Evolutionary conservation across 2,797 vertebrate genomes (phyloP).

Genomic region (Sebastes diploproa): DNA sequence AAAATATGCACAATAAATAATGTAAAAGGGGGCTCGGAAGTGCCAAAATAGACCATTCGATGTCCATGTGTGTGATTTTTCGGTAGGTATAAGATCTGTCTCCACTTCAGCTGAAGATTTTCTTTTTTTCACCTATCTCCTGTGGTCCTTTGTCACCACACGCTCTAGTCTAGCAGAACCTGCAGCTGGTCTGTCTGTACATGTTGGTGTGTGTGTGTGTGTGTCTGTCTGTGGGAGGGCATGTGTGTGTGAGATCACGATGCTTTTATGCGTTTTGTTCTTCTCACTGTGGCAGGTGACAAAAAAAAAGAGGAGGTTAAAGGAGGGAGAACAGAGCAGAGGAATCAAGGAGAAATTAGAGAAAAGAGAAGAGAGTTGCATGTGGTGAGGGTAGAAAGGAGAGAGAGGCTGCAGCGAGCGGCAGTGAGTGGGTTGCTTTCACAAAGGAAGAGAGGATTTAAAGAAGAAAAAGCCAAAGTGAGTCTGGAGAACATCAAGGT

Average conservation of each 20-base stretch:
- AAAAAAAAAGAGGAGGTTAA: slow-evolving; percentile 14
- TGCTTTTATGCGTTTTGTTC: slow-evolving; percentile 18
- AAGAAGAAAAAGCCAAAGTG: slow-evolving; percentile 22
- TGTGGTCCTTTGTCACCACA: not conserved
- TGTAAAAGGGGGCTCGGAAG: not conserved
- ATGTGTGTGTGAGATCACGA: not conserved
- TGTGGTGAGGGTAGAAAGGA: slow-evolving; percentile 2
- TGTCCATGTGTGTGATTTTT: not conserved
- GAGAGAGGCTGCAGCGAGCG: slow-evolving; percentile 15
- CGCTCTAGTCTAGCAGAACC: not conserved
- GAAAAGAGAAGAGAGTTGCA: slow-evolving; percentile 8
- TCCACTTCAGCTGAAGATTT: not conserved
- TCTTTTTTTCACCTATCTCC: not conserved
- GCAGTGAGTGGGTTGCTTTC: slow-evolving; percentile 38
- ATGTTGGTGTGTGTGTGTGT: not conserved
- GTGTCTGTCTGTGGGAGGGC: not conserved
- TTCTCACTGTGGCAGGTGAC: slow-evolving; percentile 21
- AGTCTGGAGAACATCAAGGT: not conserved
- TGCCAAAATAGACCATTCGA: slow-evolving; percentile 1
- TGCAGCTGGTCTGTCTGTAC: not conserved
- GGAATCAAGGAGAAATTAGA: slow-evolving; percentile 50
- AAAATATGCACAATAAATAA: slow-evolving; percentile 5
- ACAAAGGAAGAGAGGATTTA: slow-evolving; percentile 44
- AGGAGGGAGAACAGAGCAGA: slow-evolving; percentile 23
- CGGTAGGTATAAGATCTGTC: not conserved